phyloP scores from a whole-genome alignment of 2,113 vertebrate genomes.

The Salvelinus alpinus region DNA sequence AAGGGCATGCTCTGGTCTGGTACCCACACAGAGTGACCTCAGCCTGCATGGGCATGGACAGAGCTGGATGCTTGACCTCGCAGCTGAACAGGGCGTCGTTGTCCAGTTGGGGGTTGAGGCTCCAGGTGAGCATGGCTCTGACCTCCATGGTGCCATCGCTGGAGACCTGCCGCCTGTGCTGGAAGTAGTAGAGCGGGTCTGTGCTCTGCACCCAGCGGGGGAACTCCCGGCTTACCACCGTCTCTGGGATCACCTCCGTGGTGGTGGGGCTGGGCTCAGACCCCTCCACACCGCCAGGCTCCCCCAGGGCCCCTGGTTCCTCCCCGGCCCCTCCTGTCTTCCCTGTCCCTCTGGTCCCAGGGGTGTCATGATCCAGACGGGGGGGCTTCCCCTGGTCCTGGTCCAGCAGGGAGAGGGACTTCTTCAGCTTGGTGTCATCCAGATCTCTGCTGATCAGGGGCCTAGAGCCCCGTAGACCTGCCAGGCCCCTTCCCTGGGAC shows the following conservation, averaged over 20 bases:
- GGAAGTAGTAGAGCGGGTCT: slow-evolving; percentile 86
- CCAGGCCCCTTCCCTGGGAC: slow-evolving; percentile 37
- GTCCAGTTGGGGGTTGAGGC: slow-evolving; percentile 90
- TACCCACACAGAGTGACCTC: slow-evolving; percentile 90
- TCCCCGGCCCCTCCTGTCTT: not conserved
- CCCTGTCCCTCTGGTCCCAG: not conserved
- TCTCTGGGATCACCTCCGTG: slow-evolving; percentile 83
- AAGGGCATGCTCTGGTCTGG: not conserved
- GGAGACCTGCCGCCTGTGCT: slow-evolving; percentile 75
- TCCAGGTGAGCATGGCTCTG: slow-evolving; percentile 89
- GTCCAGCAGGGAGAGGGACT: slow-evolving; percentile 74
- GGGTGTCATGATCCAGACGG: slow-evolving; percentile 42
- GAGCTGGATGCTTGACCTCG: slow-evolving; percentile 91
- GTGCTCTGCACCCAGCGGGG: slow-evolving; percentile 87
- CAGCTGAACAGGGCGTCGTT: slow-evolving; percentile 95
- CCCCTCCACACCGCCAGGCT: not conserved
- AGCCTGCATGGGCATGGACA: slow-evolving; percentile 95
- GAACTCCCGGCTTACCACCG: slow-evolving; percentile 90
- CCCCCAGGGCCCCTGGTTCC: slow-evolving; percentile 14
- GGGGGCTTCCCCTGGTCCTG: slow-evolving; percentile 51
- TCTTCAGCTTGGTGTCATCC: slow-evolving; percentile 87
- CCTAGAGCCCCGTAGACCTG: slow-evolving; percentile 63
- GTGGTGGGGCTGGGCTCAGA: slow-evolving; percentile 60
- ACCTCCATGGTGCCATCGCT: slow-evolving; percentile 88
- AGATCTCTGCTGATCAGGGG: slow-evolving; percentile 79